Conservation (phyloP, 2,113 vertebrate genomes). For the Xerus inauris region DNA sequence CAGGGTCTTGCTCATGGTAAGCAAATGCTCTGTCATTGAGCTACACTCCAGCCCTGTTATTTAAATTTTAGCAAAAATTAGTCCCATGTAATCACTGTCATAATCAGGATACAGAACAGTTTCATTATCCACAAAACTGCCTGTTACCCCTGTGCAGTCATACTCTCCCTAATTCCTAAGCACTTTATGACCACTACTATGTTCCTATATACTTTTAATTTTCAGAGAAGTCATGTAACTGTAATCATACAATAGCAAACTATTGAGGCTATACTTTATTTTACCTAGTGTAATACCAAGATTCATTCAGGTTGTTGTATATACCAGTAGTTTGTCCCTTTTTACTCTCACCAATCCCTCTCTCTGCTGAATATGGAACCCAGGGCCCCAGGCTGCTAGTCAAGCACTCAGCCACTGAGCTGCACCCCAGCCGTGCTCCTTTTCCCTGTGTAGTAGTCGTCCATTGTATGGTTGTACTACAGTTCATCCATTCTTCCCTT, state of each 20-base stretch:
- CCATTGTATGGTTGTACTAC: background rate
- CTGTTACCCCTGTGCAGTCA: background rate
- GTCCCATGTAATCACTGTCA: background rate
- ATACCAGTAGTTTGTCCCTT: no score
- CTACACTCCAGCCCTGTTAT: background rate
- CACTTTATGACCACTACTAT: background rate
- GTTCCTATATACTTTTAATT: background rate
- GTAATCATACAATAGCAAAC: background rate
- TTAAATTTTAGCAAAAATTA: background rate
- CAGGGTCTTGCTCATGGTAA: background rate
- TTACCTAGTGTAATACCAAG: background rate
- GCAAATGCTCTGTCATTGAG: no score
- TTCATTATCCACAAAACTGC: background rate
- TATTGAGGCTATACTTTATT: background rate
- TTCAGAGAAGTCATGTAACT: background rate
- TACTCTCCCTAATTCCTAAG: background rate
- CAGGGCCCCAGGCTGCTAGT: no score
- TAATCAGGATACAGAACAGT: background rate
- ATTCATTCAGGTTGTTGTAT: background rate
- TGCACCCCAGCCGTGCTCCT: background rate
- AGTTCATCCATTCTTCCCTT: fast-evolving
- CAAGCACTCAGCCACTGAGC: no score
- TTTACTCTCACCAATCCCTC: no score
- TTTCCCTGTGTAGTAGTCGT: background rate
- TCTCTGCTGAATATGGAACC: no score